phyloP scores from a whole-genome alignment of 1,140 invertebrate species.

The Drosophila subpulchrella region DNA sequence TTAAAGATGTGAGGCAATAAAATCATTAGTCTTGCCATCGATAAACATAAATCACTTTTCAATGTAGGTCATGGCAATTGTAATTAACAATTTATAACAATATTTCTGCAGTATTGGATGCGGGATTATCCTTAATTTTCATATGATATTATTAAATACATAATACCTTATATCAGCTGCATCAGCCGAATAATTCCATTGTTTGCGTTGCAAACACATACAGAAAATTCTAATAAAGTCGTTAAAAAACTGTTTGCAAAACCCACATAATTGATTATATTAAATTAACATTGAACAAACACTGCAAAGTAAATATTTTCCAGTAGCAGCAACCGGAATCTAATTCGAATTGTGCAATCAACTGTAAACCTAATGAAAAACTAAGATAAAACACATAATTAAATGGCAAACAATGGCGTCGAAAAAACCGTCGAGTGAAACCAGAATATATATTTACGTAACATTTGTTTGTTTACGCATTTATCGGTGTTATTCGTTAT shows the following conservation, averaged over 20 bases:
- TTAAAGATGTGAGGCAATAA: background rate
- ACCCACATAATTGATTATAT: slow-evolving; percentile 65
- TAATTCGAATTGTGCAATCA: slow-evolving; percentile 52
- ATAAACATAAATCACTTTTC: slow-evolving; percentile 2
- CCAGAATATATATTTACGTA: slow-evolving; percentile 10
- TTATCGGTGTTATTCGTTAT: slow-evolving; percentile 11
- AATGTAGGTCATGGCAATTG: background rate
- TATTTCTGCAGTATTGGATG: background rate
- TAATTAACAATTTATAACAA: slow-evolving; percentile 16
- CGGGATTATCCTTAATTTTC: slow-evolving; percentile 19
- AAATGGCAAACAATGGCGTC: slow-evolving; percentile 53
- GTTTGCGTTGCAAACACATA: slow-evolving; percentile 20
- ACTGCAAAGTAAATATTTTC: slow-evolving; percentile 54
- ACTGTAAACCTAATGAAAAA: slow-evolving; percentile 62
- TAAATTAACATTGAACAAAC: slow-evolving; percentile 74
- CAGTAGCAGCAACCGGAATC: slow-evolving; percentile 15
- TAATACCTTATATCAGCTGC: slow-evolving; percentile 23
- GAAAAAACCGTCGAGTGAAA: slow-evolving; percentile 9
- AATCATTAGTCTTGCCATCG: background rate
- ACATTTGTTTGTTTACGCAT: slow-evolving; percentile 20
- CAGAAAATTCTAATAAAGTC: slow-evolving; percentile 7
- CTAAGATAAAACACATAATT: slow-evolving; percentile 70
- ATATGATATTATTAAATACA: slow-evolving; percentile 5
- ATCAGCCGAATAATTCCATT: slow-evolving; percentile 58
- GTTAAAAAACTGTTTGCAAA: slow-evolving; percentile 13